Conservation (phyloP, 2,888 invertebrate species). For the Orthosia incerta region DNA sequence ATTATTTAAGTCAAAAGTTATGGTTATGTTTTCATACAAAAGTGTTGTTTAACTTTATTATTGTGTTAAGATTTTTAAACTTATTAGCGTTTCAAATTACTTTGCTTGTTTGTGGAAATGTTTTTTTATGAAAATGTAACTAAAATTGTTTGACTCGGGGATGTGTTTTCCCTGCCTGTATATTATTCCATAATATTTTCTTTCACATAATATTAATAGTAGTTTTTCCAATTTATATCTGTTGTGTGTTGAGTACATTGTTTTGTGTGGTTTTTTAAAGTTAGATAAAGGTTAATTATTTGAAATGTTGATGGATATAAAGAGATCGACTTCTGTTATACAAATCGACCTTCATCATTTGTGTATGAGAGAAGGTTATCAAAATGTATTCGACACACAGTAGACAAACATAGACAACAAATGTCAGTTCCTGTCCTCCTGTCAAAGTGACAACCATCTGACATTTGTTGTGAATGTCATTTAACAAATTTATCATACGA, state of each 20-base stretch:
- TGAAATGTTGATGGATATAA: slow-evolving; percentile 31
- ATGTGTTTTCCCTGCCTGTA: slow-evolving; percentile 61
- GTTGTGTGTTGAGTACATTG: slow-evolving; percentile 59
- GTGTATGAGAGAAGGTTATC: slow-evolving; percentile 14
- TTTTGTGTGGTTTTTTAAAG: slow-evolving; percentile 36
- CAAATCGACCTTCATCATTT: slow-evolving; percentile 8
- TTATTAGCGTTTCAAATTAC: slow-evolving; percentile 55
- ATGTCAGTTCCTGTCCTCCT: slow-evolving; percentile 16
- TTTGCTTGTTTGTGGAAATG: slow-evolving; percentile 47
- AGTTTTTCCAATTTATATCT: slow-evolving; percentile 68
- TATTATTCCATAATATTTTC: slow-evolving; percentile 73
- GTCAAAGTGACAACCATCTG: slow-evolving; percentile 34
- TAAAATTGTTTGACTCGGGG: slow-evolving; percentile 45
- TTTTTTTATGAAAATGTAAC: slow-evolving; percentile 63
- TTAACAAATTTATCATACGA: slow-evolving; percentile 67
- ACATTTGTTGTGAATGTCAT: slow-evolving; percentile 56
- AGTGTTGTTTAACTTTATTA: slow-evolving; percentile 53
- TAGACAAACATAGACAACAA: slow-evolving; percentile 53
- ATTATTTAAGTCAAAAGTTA: slow-evolving; percentile 57
- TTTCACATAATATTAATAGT: slow-evolving; percentile 72
- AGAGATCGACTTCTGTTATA: slow-evolving; percentile 12
- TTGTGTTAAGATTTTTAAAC: slow-evolving; percentile 59
- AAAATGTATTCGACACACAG: slow-evolving; percentile 59
- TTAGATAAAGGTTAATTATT: slow-evolving; percentile 36
- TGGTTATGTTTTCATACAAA: slow-evolving; percentile 63